Base-by-base conservation (phyloP, 2,888 invertebrate species). In the Carcina quercana region DNA sequence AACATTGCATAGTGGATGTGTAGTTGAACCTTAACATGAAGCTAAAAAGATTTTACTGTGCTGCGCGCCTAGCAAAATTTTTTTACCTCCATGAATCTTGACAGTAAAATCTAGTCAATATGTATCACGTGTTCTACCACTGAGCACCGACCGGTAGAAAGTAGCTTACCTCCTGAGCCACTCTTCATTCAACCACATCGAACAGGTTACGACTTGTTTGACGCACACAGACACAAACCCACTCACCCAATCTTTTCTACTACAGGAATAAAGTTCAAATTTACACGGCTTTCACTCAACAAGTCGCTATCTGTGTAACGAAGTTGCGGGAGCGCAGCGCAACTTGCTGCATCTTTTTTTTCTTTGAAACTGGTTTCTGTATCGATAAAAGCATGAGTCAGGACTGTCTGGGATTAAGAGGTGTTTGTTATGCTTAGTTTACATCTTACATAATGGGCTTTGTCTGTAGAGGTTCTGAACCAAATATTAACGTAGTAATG, bases 131-230 rank as follows among this genome's bases (percentile, higher is more conserved):
- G 67, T 56, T 41, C 36, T n/a, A 14, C 14, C 44, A 50, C 47
- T 47, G 59, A 47, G 46, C 56, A 49, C 40, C 54, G 57, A 60
- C 66, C 60, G 65, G 71, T 82, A 82, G 82, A 82, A 82, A 82
- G 80, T 79, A 75, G 78, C 72, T 70, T 72, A 71, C 76, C 74
- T 75, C 74, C 67, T 73, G 68, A 59, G 66, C 74, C 67, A 71
- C 72, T 79, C 78, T 79, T 78, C 78, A 82, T 80, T 80, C 74
- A 82, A 59, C 64, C 61, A 64, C 61, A 59, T 53, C 53, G 70
- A 78, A 79, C 82, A 76, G 74, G 80, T 80, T 76, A 64, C 62
- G 58, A 69, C 71, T 71, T 53, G 73, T 59, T 65, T 45, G 48
- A 64, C 69, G 37, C 71, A 72, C 71, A 72, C 68, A 50, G 29